Evolutionary conservation across 2,797 vertebrate species (phyloP).

Genomic region (Pygocentrus nattereri): DNA sequence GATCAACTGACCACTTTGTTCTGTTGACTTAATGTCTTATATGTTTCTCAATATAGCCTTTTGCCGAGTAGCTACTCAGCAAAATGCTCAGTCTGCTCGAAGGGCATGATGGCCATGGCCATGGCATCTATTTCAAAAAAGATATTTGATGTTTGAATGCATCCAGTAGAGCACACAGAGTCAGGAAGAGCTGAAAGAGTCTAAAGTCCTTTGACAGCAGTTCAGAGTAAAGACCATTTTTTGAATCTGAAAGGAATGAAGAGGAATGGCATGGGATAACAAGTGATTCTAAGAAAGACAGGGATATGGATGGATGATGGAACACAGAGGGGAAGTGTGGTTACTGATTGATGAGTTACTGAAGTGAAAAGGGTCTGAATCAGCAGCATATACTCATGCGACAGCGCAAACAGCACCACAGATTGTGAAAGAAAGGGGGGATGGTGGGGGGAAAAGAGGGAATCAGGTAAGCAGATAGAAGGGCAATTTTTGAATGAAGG

Average conservation of each 20-base stretch:
- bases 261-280: constrained; percentile 33
- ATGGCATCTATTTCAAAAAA: constrained; percentile 31
- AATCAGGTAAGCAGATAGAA: constrained; percentile 25
- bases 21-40: constrained; percentile 52
- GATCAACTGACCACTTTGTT: constrained; percentile 40
- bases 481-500: not conserved
- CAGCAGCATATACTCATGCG: constrained; percentile 76
- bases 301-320: constrained; percentile 51
- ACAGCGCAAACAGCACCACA: constrained; percentile 59
- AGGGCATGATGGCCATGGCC: constrained; percentile 34
- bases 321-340: constrained; percentile 69
- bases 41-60: constrained; percentile 48
- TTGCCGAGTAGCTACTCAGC: constrained; percentile 23
- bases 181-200: not conserved
- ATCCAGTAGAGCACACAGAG: constrained; percentile 18
- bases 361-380: constrained; percentile 75
- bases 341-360: constrained; percentile 80
- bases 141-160: constrained; percentile 19
- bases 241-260: constrained; percentile 1
- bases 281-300: constrained; percentile 41
- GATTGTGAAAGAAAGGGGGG: constrained; percentile 58
- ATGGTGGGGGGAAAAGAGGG: not conserved
- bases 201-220: constrained; percentile 10
- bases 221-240: not conserved
- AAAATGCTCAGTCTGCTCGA: constrained; percentile 46